Evolutionary conservation across 1,140 invertebrate genomes (phyloP), one percentile per base, ranked within the genome.

Genomic region (Temnothorax longispinosus): DNA sequence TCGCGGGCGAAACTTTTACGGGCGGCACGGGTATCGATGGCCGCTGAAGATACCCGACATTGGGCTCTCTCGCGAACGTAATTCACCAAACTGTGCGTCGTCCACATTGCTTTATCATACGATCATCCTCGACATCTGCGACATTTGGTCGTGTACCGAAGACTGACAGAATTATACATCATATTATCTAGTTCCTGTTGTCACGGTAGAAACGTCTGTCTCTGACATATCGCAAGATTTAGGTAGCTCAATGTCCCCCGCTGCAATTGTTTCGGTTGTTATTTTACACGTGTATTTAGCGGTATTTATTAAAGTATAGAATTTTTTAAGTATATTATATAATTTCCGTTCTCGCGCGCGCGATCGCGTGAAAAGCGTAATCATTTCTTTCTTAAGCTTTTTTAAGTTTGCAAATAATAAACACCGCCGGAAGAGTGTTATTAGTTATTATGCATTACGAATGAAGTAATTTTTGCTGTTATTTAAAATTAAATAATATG

Each of bases 81-180:
- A 74, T 60, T 82, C 54, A 74, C 27, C 38, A 47, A 50, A 75
- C 41, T 47, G 18, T 21, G 27, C 18, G 44, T 50, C 41, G 69
- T 62, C 54, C 21, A 32, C 58, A 8, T 47, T 41, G 80, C 80
- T 84, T 75, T 84, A 75, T 84, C 80, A 69, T 69, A 69, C 44
- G 69, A 56, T 84, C 44, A 62, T 74, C 41, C 67, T 21, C 69
- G 38, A 74, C 69, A 72, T 60, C 69, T 58, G 67, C 52, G 52
- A 82, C 80, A 82, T 82, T 47, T 69, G 44, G 32, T 69, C 60
- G 38, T 60, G 69, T n/a, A 58, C 69, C 18, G 54, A 84, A 47
- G 69, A 84, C 69, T 84, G 80, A 84, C 80, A 84, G 80, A 74
- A 84, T 84, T 84, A 75, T 84, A 84, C 80, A 74, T 60, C 44